Base-by-base conservation (phyloP, 1,140 invertebrate species). In the Eriocheir sinensis region DNA sequence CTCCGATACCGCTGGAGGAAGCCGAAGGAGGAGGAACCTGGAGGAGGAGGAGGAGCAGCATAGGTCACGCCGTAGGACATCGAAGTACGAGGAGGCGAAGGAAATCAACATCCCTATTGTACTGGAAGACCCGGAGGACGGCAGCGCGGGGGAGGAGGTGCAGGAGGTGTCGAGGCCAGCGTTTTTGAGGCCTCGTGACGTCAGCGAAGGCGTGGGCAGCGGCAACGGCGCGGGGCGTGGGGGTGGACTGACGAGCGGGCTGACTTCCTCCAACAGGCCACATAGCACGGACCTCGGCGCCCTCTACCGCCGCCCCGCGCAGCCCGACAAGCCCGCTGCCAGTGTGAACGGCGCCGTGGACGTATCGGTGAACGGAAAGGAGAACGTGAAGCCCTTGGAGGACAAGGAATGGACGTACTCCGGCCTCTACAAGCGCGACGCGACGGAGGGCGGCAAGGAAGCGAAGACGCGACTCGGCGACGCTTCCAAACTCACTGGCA, bases 81-180 rank as follows among this genome's bases (percentile, higher is more conserved):
- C 91, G 17, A 94, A 95, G 72, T 93, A 92, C 40, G 91, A 93
- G 60, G 90, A 94, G 17, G 91, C 81, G 72, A 94, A 83, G 86
- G 91, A 92, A 30, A 81, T 93, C 40, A 94, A 92, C 53, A 93
- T 94, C 72, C 93, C 95, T 9, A 92, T 93, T n/a, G 36, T 86
- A 0, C 17, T 92, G 15, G 93, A 95, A 34, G 12, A 27, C 48
- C 30, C 90, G 30, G 36, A 48, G 32, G 85, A 92, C 48, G 41
- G 32, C 32, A 41, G 36, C 2, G 34, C 32, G 0, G 27, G 32
- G 32, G 89, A 36, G 30, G 44, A 89, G 21, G 27, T 34, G 21
- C 27, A n/a, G 21, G 60, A 72, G 60, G 60, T 72, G 60, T 72
- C 60, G 60, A 72, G 60, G 60, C 60, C 60, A 21, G 1, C 48